Conservation (phyloP, 2,797 vertebrate species). For the Psittacula derbiana region DNA sequence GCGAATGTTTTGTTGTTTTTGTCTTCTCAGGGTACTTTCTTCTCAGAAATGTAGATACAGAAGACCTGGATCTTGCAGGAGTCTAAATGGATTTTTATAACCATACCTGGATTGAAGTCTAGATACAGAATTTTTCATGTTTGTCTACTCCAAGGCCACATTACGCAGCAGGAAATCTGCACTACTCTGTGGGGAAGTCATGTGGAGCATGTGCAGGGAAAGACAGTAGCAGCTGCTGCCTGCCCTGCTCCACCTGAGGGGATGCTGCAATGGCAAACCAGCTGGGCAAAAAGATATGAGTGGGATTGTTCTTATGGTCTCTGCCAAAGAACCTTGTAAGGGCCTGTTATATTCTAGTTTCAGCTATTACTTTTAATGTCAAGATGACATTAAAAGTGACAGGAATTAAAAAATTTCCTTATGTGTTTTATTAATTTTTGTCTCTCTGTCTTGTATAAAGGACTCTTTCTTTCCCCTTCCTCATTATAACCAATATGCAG, state of each 20-base stretch:
- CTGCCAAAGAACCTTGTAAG: neutral
- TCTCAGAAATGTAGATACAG: neutral
- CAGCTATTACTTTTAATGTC: neutral
- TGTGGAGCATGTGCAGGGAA: neutral
- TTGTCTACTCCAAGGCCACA: neutral
- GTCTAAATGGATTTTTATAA: neutral
- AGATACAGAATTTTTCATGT: neutral
- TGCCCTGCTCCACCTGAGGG: rapidly evolving
- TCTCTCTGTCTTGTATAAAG: neutral
- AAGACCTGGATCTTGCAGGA: neutral
- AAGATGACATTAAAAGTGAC: neutral
- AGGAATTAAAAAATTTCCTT: neutral
- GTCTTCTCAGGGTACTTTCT: neutral
- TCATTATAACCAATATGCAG: neutral
- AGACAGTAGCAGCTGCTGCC: neutral
- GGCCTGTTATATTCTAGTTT: neutral
- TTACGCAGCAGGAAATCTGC: neutral
- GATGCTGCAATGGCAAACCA: neutral
- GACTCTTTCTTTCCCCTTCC: neutral
- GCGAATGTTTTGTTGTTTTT: neutral
- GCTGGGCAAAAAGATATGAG: neutral
- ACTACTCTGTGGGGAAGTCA: neutral
- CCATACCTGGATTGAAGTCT: neutral
- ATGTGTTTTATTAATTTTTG: neutral
- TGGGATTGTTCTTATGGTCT: neutral